Evolutionary conservation across 2,888 invertebrate genomes (phyloP).

Genomic region (Dioctria rufipes): DNA sequence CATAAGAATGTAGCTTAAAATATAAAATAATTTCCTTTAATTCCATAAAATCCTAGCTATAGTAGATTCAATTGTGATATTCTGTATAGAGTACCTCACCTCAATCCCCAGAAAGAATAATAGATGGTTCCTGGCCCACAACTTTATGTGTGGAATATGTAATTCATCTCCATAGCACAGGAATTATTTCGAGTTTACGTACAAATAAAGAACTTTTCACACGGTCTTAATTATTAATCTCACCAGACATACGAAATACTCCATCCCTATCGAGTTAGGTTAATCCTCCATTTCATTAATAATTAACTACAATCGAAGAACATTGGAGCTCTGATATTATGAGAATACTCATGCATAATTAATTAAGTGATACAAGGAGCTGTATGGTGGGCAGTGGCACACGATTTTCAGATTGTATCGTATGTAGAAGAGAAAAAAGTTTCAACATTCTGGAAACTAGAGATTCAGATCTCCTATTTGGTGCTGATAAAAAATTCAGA

Average conservation of each 20-base stretch:
- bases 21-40: too few species aligned
- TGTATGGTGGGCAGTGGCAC: neutral
- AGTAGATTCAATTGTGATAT: too few species aligned
- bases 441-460: neutral
- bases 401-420: neutral
- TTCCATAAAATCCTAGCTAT: too few species aligned
- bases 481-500: slow-evolving; percentile 37
- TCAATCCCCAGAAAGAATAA: too few species aligned
- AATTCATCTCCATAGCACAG: slow-evolving; percentile 4
- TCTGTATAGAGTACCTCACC: too few species aligned
- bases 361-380: slow-evolving; percentile 7
- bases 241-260: neutral
- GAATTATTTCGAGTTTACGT: slow-evolving; percentile 12
- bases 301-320: slow-evolving; percentile 6
- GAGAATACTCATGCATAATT: slow-evolving; percentile 10
- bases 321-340: neutral
- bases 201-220: neutral
- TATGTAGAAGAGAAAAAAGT: neutral
- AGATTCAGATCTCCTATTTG: slow-evolving; percentile 13
- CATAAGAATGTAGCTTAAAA: too few species aligned
- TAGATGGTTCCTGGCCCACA: neutral
- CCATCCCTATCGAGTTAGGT: neutral
- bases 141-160: neutral
- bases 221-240: neutral
- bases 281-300: slow-evolving; percentile 24